Evolutionary conservation across 2,113 vertebrate species (phyloP), one percentile per base, ranked within the genome.

Genomic region (Danionella cerebrum): DNA sequence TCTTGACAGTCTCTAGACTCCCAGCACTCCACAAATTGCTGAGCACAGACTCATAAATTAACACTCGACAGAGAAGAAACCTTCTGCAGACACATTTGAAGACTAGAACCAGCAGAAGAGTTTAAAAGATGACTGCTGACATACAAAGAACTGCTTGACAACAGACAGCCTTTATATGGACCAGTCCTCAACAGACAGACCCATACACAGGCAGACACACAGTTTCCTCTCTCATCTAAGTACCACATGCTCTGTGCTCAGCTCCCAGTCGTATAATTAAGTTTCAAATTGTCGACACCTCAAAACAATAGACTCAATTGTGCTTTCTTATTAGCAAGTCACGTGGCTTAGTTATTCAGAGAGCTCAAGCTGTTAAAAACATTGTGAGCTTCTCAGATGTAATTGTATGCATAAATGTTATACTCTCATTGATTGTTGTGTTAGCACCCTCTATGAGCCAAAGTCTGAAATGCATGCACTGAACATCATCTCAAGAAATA

Each of bases 371-470:
- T 3, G 10, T 24, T 22, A 18, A 54, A 67, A 52, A 21, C 31
- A 41, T 9, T 2, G 19, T 12, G 38, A 44, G 7, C 21, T 14
- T 11, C 24, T 12, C 42, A 41, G 0, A 3, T 9, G 42, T 21
- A 39, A 38, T 44, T 22, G 9, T 21, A 36, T 47, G 16, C 10
- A 14, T 13, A 10, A 38, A 36, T 11, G 4, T 2, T 47, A 50
- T 21, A 4, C 9, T 7, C 12, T 25, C 21, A 33, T 67, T n/a
- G 38, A 14, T 44, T 67, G 65, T 44, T 29, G 41, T 11, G 41
- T 42, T 21, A 31, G 36, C 47, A 22, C 67, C 36, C 67, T 70
- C 67, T 62, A 53, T 44, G n/a, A 62, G 25, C 29, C 35, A 62
- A 41, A 70, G 25, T 47, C 13, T 7, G 57, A 13, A 52, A 18